Evolutionary conservation across 2,888 invertebrate species (phyloP).

Genomic region (Leptothorax acervorum): DNA sequence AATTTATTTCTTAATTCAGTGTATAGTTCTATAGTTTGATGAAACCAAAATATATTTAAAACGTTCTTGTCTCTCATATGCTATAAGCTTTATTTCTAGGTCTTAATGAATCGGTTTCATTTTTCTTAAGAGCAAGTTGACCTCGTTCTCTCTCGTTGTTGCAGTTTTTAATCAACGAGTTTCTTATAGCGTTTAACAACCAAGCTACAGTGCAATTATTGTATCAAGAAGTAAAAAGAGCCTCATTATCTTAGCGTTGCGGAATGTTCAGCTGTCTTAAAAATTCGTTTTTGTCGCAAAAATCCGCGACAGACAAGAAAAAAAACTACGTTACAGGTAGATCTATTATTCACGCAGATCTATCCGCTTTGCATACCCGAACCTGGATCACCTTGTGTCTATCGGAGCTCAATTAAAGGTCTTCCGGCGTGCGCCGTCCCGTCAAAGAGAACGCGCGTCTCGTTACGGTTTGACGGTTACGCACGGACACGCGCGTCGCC

Average conservation of each 20-base stretch:
- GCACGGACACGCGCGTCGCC: constrained; percentile 42
- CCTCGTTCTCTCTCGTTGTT: not conserved
- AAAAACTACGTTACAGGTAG: not conserved
- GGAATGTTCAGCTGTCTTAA: not conserved
- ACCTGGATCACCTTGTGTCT: constrained; percentile 1
- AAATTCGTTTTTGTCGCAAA: not conserved
- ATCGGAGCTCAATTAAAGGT: constrained; percentile 33
- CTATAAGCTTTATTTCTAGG: not conserved
- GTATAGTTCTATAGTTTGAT: not conserved
- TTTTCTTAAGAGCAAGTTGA: not conserved
- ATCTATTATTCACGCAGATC: not conserved
- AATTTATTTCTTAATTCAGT: not conserved
- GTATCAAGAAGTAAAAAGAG: not conserved
- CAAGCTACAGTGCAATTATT: not conserved
- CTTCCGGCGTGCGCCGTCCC: constrained; percentile 42
- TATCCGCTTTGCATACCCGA: constrained; percentile 29
- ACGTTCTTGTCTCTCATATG: not conserved
- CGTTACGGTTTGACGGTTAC: constrained; percentile 76
- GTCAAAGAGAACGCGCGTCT: constrained; percentile 56
- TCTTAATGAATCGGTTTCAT: not conserved
- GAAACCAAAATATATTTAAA: not conserved
- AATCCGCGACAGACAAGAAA: not conserved
- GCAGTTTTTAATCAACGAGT: not conserved
- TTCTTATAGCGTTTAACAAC: not conserved
- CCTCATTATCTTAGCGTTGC: not conserved